Evolutionary conservation across 2,797 vertebrate species (phyloP), one percentile per base, ranked within the genome.

Genomic region (Chrysocyon brachyurus): DNA sequence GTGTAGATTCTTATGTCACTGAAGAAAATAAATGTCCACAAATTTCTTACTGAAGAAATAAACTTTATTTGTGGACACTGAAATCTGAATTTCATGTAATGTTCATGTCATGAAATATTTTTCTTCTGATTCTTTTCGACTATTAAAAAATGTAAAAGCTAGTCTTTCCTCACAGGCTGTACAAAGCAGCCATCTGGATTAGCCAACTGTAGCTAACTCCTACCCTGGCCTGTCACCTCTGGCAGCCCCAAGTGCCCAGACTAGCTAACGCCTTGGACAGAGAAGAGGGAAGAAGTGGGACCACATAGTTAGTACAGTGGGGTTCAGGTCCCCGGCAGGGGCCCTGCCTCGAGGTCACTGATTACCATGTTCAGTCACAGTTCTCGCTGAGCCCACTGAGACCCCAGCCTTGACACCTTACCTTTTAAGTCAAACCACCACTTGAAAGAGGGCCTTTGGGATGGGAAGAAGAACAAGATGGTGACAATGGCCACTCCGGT

Each of bases 381-480:
- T 49, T 28, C 22, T 46, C 59, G 26, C n/a, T 7, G 31, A 82
- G 49, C 79, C 75, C 79, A 17, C 28, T 0, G 1, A n/a, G 46
- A 79, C 22, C 75, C 56, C 31, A 75, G 52, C 81, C n/a, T 3
- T 0, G 3, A 49, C 22, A 31, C 97, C 99, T 98, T 98, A 99
- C 99, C 99, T 99, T 99, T 99, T 56, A 99, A 97, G 97, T 99
- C 99, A 79, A 99, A 99, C 99, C 99, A 99, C 99, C 99, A 99
- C 97, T 97, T 99, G 87, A 99, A 96, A 85, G 99, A 99, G 2
- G 99, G 99, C 96, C 99, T 99, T 98, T 99, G 99, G 0, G 99
- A 99, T 0, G 99, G 99, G 98, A 99, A 99, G 99, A 99, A 99
- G 99, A 99, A 99, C 77, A 99, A 96, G 73, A 99, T 98, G 78